Conservation (phyloP, 2,888 invertebrate species). For the Rosalia funebris region DNA sequence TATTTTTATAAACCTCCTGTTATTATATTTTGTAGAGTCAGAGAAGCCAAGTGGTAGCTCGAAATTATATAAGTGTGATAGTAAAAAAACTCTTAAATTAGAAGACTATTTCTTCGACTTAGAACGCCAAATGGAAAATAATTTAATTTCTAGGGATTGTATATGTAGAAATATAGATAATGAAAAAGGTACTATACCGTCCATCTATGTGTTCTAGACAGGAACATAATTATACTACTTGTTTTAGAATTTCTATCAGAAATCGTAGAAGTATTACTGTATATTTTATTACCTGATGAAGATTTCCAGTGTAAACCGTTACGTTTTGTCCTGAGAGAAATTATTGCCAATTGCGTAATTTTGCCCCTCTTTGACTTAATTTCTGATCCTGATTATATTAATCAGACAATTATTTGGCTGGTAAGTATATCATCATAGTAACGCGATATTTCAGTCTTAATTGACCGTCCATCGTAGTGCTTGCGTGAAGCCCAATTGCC, state of each 20-base stretch:
- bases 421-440: slow-evolving; percentile 66
- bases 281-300: slow-evolving; percentile 82
- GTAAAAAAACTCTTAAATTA: slow-evolving; percentile 63
- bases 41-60: slow-evolving; percentile 68
- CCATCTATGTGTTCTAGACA: neutral
- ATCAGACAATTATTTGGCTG: slow-evolving; percentile 88
- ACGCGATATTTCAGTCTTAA: neutral
- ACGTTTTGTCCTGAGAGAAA: slow-evolving; percentile 78
- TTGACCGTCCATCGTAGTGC: slow-evolving; percentile 70
- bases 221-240: slow-evolving; percentile 8
- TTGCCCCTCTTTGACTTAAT: slow-evolving; percentile 75
- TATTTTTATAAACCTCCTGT: no score
- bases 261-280: slow-evolving; percentile 83
- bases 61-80: slow-evolving; percentile 70
- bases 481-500: slow-evolving; percentile 78
- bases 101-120: slow-evolving; percentile 89
- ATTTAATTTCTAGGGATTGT: slow-evolving; percentile 79
- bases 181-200: slow-evolving; percentile 67
- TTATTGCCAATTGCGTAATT: slow-evolving; percentile 60
- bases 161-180: slow-evolving; percentile 77
- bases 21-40: slow-evolving; percentile 50
- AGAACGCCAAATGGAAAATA: slow-evolving; percentile 87
- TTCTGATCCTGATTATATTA: slow-evolving; percentile 91
- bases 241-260: slow-evolving; percentile 81
- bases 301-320: slow-evolving; percentile 87